phyloP scores from a whole-genome alignment of 1,140 invertebrate species.

The Brachionus plicatilis region DNA sequence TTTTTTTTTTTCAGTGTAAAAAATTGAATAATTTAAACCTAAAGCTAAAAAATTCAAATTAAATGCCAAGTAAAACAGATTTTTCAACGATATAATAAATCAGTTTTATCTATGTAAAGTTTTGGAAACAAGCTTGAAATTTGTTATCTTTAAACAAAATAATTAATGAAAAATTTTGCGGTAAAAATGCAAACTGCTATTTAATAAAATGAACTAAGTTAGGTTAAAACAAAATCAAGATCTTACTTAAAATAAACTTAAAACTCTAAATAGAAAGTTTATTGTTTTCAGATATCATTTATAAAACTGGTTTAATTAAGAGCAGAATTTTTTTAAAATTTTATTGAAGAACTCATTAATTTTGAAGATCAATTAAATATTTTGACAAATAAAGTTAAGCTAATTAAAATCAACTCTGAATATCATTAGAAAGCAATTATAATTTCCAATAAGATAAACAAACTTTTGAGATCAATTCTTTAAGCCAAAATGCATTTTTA shows the following conservation, averaged over 20 bases:
- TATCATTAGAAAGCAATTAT: neutral
- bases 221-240: neutral
- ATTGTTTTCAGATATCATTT: neutral
- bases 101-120: neutral
- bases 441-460: neutral
- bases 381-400: neutral
- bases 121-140: neutral
- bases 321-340: neutral
- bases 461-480: neutral
- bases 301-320: neutral
- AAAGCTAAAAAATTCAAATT: neutral
- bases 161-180: neutral
- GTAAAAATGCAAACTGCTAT: neutral
- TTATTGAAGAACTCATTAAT: neutral
- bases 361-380: neutral
- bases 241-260: neutral
- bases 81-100: neutral
- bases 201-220: neutral
- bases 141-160: neutral
- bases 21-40: neutral
- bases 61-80: neutral
- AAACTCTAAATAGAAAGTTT: neutral
- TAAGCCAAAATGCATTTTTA: neutral
- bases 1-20: neutral
- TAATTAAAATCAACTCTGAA: neutral